Evolutionary conservation across 2,888 invertebrate genomes (phyloP).

Genomic region (Torymus auratus): DNA sequence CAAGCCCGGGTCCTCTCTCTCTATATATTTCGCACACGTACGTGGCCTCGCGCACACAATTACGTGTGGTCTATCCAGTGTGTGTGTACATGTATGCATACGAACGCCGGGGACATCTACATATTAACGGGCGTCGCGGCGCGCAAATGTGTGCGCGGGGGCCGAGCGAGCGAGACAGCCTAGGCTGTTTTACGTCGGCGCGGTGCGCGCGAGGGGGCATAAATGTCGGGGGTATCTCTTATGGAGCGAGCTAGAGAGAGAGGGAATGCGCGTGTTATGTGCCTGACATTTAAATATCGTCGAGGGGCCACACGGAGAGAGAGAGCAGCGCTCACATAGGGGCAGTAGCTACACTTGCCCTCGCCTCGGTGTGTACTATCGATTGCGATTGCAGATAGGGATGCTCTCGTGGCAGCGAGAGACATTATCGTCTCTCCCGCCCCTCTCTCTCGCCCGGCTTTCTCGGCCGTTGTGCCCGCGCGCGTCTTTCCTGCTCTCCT

Average conservation of each 20-base stretch:
- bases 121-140: conserved; percentile 42
- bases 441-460: conserved; percentile 27
- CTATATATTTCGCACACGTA: no score
- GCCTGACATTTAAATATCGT: conserved; percentile 76
- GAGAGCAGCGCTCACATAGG: conserved; percentile 15
- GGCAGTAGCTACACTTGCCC: conserved; percentile 44
- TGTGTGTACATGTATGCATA: background rate
- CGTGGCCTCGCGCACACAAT: background rate
- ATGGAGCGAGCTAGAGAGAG: conserved; percentile 59
- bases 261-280: conserved; percentile 71
- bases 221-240: conserved; percentile 68
- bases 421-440: conserved; percentile 52
- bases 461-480: background rate
- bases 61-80: background rate
- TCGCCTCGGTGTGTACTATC: conserved; percentile 61
- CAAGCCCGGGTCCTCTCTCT: no score
- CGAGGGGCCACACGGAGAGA: conserved; percentile 57
- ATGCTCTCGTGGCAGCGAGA: conserved; percentile 40
- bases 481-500: conserved; percentile 52
- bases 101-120: conserved; percentile 12
- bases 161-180: conserved; percentile 39
- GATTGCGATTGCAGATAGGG: conserved; percentile 70
- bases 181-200: conserved; percentile 51
- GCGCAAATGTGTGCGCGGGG: conserved; percentile 40
- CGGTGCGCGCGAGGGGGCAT: conserved; percentile 40